Evolutionary conservation across 1,140 invertebrate genomes (phyloP).

Genomic region (Habropoda laboriosa): DNA sequence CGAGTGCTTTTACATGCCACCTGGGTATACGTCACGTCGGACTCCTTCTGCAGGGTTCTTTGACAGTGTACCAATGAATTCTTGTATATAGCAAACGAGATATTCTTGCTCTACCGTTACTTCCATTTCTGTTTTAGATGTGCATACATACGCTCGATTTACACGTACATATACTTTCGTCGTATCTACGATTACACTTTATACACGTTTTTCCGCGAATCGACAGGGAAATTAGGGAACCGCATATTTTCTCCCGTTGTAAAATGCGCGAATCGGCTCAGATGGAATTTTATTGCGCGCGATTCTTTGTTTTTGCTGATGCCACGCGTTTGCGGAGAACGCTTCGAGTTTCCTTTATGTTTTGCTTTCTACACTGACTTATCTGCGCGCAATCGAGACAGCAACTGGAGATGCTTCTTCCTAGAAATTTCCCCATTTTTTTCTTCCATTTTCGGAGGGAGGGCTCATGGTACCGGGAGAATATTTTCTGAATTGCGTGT

Average conservation of each 20-base stretch:
- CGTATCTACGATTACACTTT: neutral
- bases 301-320: slow-evolving; percentile 6
- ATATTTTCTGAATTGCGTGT: neutral
- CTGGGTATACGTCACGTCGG: neutral
- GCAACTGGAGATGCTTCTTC: too few relatives aligned
- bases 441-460: neutral
- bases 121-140: too few relatives aligned
- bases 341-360: neutral
- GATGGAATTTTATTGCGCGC: neutral
- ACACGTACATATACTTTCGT: too few relatives aligned
- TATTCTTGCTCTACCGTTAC: too few relatives aligned
- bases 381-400: neutral
- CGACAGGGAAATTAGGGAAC: neutral
- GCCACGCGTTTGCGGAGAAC: neutral
- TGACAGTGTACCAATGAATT: too few relatives aligned
- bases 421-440: too few relatives aligned
- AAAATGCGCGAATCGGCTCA: too few relatives aligned
- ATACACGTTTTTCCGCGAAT: neutral
- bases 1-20: neutral
- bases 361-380: neutral
- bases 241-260: neutral
- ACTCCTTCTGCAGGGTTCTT: neutral
- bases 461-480: neutral
- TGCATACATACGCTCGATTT: too few relatives aligned
- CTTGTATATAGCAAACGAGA: too few relatives aligned